phyloP scores from a whole-genome alignment of 2,888 invertebrate genomes.

The Drosophila merina region DNA sequence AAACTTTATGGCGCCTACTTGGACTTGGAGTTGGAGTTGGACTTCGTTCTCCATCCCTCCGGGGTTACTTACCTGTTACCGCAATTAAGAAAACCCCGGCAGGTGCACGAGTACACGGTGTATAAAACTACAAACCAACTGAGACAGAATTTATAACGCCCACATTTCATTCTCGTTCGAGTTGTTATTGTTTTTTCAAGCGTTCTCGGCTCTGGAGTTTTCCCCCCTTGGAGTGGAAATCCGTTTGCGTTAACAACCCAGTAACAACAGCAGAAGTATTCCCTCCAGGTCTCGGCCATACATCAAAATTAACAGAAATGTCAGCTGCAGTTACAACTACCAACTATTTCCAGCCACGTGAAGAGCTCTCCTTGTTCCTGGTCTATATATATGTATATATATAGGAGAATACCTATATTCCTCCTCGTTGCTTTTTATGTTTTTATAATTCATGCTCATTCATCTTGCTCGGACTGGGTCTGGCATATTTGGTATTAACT shows the following conservation, averaged over 20 bases:
- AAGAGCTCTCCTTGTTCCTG: constrained; percentile 36
- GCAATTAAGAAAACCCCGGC: constrained; percentile 61
- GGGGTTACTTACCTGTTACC: constrained; percentile 43
- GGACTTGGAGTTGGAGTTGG: not conserved
- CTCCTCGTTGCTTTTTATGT: constrained; percentile 57
- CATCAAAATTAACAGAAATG: constrained; percentile 77
- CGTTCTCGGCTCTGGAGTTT: constrained; percentile 37
- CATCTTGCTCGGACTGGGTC: constrained; percentile 57
- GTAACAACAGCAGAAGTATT: constrained; percentile 14
- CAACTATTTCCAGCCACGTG: constrained; percentile 55
- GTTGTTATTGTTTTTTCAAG: constrained; percentile 68
- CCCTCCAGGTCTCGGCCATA: constrained; percentile 53
- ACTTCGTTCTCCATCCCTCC: not conserved
- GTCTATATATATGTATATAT: not conserved
- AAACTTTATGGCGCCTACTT: constrained; percentile 75
- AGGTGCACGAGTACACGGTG: constrained; percentile 43
- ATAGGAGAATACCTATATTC: constrained; percentile 14
- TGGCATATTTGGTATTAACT: constrained; percentile 71
- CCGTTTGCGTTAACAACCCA: constrained; percentile 62
- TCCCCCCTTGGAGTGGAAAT: constrained; percentile 53
- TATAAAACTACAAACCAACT: constrained; percentile 34
- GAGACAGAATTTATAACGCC: constrained; percentile 47
- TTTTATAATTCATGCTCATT: constrained; percentile 77
- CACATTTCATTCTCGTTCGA: constrained; percentile 63
- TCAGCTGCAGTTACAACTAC: constrained; percentile 73